These are phyloP conservation scores for Ferrisia virgata DNA, from an alignment of 2,888 invertebrate species.

Conservation along the genomic window DNA sequence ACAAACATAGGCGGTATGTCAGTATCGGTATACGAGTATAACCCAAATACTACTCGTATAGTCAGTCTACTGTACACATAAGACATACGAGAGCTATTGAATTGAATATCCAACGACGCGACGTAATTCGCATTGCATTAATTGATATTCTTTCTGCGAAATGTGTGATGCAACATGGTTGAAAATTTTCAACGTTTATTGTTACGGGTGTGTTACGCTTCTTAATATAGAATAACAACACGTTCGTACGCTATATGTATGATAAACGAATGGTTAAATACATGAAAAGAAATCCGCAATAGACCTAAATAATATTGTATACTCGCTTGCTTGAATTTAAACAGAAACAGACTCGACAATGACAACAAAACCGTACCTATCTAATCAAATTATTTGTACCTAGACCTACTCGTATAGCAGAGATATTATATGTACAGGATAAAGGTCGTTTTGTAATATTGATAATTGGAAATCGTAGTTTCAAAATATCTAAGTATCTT, in stretches of 20 bases:
- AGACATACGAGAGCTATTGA: too few species aligned
- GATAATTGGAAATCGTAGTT: background rate
- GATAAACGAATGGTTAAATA: background rate
- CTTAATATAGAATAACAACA: background rate
- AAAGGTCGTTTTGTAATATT: background rate
- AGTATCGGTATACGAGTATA: background rate
- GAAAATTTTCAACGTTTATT: background rate
- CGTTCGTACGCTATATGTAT: background rate
- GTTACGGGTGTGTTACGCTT: background rate
- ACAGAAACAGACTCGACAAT: background rate
- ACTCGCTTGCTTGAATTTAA: background rate
- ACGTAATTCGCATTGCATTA: background rate
- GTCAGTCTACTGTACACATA: background rate
- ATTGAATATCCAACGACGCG: background rate
- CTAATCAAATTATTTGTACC: background rate
- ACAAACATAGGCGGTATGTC: too few species aligned
- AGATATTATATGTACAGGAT: too few species aligned
- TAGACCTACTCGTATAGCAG: background rate
- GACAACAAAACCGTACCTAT: background rate
- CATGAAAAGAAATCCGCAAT: background rate
- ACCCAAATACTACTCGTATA: background rate
- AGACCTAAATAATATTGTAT: background rate
- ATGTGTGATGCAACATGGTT: background rate
- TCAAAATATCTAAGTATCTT: background rate
- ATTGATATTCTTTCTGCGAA: conserved; percentile 2